Evolutionary conservation across 2,888 invertebrate species (phyloP), one percentile per base, ranked within the genome.

Genomic region (Ferdinandea cuprea): DNA sequence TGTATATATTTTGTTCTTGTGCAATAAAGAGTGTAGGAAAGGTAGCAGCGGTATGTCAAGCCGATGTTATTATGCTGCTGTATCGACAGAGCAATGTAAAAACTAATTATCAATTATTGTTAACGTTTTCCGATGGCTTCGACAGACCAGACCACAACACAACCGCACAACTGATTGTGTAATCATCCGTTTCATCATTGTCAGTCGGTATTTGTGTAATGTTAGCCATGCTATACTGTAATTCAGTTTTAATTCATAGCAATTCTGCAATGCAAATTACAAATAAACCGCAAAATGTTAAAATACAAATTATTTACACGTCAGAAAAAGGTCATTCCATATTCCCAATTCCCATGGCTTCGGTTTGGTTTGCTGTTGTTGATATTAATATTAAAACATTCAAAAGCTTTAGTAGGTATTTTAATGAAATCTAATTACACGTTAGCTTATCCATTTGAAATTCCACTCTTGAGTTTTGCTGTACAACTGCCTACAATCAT

Each of bases 141-240:
- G 52, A 42, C 59, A 59, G 44, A 54, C 37, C 44, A 19, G 54
- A 66, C 73, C 79, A 8, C 73, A 73, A 68, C 79, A 66, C 30
- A 40, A 76, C 81, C 81, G 19, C 81, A 71, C 50, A 69, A 72
- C 32, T 69, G 28, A 72, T 76, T 76, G 66, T 54, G 42, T 76
- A 76, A 81, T 66, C 61, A 68, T 48, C 37, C 72, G 59, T 79
- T 72, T 42, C 66, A 54, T 76, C 52, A 76, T 40, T 71, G 71
- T 48, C 65, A 71, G 59, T 42, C 32, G 76, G 35, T 59, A 76
- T 61, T 48, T 46, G 35, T 50, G 63, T 59, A 65, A 69, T 44
- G 13, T 42, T 42, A 58, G 25, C 28, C 19, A 44, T 25, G 40
- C 35, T 52, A 58, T 69, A 69, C 56, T 71, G 25, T 32, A 15